Conservation (phyloP, 2,888 invertebrate species). For the Drosophila peninsularis region DNA sequence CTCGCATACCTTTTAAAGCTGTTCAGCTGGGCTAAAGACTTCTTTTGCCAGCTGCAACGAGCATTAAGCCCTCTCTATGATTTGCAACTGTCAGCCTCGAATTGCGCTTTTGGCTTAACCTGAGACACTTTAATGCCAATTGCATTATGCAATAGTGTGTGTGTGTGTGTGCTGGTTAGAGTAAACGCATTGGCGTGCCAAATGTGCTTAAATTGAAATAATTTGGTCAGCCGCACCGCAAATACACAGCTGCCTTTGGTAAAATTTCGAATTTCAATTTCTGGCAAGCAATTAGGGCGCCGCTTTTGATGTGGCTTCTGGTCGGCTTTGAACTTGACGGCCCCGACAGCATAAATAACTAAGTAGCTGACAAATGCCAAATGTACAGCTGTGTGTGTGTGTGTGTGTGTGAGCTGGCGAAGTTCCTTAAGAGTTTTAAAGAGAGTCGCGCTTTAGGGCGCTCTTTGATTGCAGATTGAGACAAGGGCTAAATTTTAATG, state of each 20-base stretch:
- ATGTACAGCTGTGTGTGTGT: constrained; percentile 2
- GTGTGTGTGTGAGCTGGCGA: constrained; percentile 6
- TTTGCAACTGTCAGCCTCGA: not conserved
- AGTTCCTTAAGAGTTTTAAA: constrained; percentile 27
- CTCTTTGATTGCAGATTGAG: constrained; percentile 2
- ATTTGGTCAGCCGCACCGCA: constrained; percentile 30
- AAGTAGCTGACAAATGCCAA: constrained; percentile 37
- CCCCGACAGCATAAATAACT: constrained; percentile 43
- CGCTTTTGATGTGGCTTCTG: constrained; percentile 69
- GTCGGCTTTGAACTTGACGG: constrained; percentile 46
- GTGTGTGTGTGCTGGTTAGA: not conserved
- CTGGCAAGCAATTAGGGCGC: constrained; percentile 57
- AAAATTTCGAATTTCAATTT: constrained; percentile 57
- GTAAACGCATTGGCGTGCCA: constrained; percentile 6
- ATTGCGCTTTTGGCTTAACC: not conserved
- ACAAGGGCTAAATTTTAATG: constrained; percentile 33
- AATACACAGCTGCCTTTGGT: constrained; percentile 23
- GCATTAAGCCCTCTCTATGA: not conserved
- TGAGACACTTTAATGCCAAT: not conserved
- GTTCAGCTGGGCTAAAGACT: too few species aligned
- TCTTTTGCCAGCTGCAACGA: too few species aligned
- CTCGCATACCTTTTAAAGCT: too few species aligned
- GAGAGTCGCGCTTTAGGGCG: not conserved
- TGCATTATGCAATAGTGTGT: not conserved
- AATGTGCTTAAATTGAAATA: constrained; percentile 25